Percentiles rank a stretch among this genome's conserved stretches.
Conservation (phyloP, 2,113 vertebrate genomes). For the Lynx canadensis region DNA sequence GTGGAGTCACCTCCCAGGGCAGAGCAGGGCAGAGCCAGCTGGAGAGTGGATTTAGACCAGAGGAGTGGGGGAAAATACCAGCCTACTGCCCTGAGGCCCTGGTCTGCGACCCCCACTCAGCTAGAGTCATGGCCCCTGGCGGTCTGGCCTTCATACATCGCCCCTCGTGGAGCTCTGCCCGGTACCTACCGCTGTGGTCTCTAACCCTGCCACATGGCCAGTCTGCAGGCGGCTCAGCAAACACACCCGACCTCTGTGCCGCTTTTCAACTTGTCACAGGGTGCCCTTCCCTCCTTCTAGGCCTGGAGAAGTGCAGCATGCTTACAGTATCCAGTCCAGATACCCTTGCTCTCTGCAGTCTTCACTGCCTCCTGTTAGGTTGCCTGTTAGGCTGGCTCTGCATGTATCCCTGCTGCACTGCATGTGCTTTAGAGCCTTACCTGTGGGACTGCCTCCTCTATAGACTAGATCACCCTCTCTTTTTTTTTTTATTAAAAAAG, state of each 20-base stretch:
- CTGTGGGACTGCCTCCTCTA: neutral
- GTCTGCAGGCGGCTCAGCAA: neutral
- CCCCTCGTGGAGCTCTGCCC: neutral
- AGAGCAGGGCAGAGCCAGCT: neutral
- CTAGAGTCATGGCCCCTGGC: neutral
- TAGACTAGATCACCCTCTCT: neutral
- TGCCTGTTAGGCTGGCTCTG: neutral
- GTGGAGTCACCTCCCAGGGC: neutral
- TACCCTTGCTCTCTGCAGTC: neutral
- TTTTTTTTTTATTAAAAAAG: neutral
- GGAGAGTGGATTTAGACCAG: neutral
- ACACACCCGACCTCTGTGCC: neutral
- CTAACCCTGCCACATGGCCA: neutral
- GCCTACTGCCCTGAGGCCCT: neutral
- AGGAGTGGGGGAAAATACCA: neutral
- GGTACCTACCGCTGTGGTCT: neutral
- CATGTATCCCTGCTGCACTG: accelerated
- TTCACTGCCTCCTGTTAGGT: neutral
- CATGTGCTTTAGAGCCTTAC: no score
- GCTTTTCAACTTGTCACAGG: neutral
- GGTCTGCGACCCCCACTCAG: neutral
- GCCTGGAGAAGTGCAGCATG: neutral
- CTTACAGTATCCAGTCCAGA: neutral
- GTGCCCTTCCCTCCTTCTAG: neutral
- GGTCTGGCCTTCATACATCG: neutral